These are phyloP conservation scores for Drosophila kambysellisi DNA, from an alignment of 2,888 invertebrate species.

Conservation along the genomic window DNA sequence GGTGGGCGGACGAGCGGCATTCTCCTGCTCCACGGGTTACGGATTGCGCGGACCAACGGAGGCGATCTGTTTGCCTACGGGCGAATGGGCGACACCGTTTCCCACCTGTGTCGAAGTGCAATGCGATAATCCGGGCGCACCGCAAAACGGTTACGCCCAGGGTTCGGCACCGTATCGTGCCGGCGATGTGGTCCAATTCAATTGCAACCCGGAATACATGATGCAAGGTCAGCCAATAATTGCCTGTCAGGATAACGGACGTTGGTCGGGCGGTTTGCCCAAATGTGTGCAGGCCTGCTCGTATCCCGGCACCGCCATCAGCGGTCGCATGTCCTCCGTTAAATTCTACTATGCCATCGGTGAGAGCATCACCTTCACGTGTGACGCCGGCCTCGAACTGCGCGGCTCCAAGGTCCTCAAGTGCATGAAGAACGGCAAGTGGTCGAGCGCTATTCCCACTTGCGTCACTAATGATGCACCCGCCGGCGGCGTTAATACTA, in stretches of 20 bases:
- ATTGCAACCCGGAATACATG: slow-evolving; percentile 94
- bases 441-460: slow-evolving; percentile 94
- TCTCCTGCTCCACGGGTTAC: slow-evolving; percentile 92
- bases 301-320: slow-evolving; percentile 94
- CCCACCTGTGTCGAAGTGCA: slow-evolving; percentile 93
- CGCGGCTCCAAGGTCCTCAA: slow-evolving; percentile 92
- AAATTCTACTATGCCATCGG: slow-evolving; percentile 95
- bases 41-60: slow-evolving; percentile 91
- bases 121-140: slow-evolving; percentile 90
- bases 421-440: slow-evolving; percentile 93
- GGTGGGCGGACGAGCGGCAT: slow-evolving; percentile 92
- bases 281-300: slow-evolving; percentile 95
- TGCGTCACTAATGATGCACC: slow-evolving; percentile 86
- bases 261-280: slow-evolving; percentile 94
- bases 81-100: slow-evolving; percentile 91
- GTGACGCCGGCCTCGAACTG: slow-evolving; percentile 91
- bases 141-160: slow-evolving; percentile 92
- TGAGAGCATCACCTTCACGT: slow-evolving; percentile 93
- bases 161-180: slow-evolving; percentile 92
- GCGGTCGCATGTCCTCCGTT: slow-evolving; percentile 93
- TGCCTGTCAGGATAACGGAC: slow-evolving; percentile 94
- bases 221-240: slow-evolving; percentile 96
- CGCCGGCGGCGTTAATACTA: slow-evolving; percentile 36
- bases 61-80: slow-evolving; percentile 91
- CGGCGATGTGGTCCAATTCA: slow-evolving; percentile 94